These are phyloP conservation scores for Platyrinchus mystaceus DNA, from an alignment of 2,797 vertebrate species.

Conservation along the genomic window DNA sequence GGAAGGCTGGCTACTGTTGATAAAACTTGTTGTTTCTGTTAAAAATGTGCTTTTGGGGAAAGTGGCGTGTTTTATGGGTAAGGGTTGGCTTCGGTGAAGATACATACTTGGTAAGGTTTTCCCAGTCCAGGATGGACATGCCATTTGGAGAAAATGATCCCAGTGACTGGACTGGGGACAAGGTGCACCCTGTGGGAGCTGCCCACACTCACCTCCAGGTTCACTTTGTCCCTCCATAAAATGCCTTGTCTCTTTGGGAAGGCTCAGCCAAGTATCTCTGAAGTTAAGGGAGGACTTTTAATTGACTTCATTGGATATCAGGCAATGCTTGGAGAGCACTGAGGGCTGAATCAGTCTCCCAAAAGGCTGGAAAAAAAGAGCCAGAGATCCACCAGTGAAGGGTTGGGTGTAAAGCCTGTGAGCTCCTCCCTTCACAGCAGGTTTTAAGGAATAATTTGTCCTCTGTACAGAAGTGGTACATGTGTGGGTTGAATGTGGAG, in stretches of 20 bases:
- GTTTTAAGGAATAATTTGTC: neutral
- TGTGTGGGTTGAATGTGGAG: neutral
- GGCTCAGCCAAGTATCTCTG: neutral
- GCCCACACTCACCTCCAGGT: neutral
- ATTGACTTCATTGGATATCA: neutral
- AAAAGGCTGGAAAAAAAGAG: neutral
- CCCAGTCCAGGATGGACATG: neutral
- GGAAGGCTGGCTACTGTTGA: neutral
- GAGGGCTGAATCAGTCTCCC: neutral
- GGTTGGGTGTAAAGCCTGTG: neutral
- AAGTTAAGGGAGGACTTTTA: neutral
- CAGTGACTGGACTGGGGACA: neutral
- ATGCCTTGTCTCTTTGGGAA: neutral
- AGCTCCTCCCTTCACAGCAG: neutral
- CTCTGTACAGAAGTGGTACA: fast-evolving
- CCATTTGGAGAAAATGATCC: neutral
- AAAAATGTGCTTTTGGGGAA: neutral
- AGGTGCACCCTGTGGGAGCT: neutral
- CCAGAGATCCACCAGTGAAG: fast-evolving
- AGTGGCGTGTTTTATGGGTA: neutral
- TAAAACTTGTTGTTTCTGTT: neutral
- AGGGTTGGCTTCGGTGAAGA: neutral
- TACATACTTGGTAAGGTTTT: fast-evolving
- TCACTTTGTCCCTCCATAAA: neutral
- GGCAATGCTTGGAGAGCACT: neutral